phyloP scores from a whole-genome alignment of 2,888 invertebrate species.

The Lasius platythorax region DNA sequence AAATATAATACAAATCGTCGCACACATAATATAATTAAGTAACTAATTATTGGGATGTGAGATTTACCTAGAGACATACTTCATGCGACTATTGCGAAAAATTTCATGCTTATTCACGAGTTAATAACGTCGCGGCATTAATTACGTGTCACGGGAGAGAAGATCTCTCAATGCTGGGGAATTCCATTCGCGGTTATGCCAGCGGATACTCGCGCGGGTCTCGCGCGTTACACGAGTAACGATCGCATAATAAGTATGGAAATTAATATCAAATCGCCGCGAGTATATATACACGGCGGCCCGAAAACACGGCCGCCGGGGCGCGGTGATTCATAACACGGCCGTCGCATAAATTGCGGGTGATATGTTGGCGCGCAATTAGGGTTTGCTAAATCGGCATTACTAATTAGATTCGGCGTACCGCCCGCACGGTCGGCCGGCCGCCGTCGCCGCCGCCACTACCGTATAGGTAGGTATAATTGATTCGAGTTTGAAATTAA shows the following conservation, averaged over 20 bases:
- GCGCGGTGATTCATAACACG: slow-evolving; percentile 78
- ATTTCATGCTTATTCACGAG: background rate
- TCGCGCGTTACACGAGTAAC: slow-evolving; percentile 34
- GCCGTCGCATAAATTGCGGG: slow-evolving; percentile 81
- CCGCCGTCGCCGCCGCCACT: slow-evolving; percentile 65
- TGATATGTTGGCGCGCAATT: slow-evolving; percentile 83
- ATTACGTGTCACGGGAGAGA: slow-evolving; percentile 18
- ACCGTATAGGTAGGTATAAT: slow-evolving; percentile 77
- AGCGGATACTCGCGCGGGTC: slow-evolving; percentile 26
- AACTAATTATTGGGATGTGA: background rate
- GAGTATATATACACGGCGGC: slow-evolving; percentile 24
- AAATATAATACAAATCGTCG: background rate
- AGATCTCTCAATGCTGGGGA: background rate
- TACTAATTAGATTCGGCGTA: slow-evolving; percentile 82
- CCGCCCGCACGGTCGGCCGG: slow-evolving; percentile 70
- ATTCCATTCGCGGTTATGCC: slow-evolving; percentile 26
- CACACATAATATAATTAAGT: background rate
- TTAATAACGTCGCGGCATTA: slow-evolving; percentile 30
- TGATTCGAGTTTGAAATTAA: slow-evolving; percentile 84
- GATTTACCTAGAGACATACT: background rate
- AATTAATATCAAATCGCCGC: slow-evolving; percentile 67
- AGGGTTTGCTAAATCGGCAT: slow-evolving; percentile 83
- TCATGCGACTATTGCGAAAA: background rate
- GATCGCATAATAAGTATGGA: slow-evolving; percentile 67
- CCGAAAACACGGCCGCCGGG: slow-evolving; percentile 65